Base-by-base conservation (phyloP, 2,888 invertebrate species). In the Alsophila aescularia region DNA sequence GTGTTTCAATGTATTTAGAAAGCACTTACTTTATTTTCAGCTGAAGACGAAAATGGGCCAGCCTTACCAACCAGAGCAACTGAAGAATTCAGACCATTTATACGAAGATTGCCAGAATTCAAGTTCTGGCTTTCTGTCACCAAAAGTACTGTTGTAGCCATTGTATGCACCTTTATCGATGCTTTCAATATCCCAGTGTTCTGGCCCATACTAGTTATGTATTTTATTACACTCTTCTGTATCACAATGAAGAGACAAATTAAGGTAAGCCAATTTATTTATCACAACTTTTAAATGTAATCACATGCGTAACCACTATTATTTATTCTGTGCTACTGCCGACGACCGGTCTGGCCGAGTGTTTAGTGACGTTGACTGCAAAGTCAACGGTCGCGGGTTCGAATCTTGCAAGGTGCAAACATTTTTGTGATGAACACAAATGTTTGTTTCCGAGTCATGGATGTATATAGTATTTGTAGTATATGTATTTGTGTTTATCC, bases 191-290 rank as follows among this genome's bases (percentile, higher is more conserved):
- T 99, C 86, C 99, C 99, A 81, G 99, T 99, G 75, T 99, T 99
- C 92, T 99, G 99, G 99, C 99, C 99, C 58, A 99, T 99, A 77
- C 94, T 99, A 84, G 98, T 99, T 76, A 98, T 99, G 97, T 99
- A 99, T 92, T 99, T 99, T 92, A 97, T 99, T 81, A 98, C 99
- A 54, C 93, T 99, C 70, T 98, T 99, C 92, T 97, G 98, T 90
- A 97, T 99, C 81, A 99, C 99, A 54, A 99, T 99, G 99, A 99
- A 99, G 92, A 95, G 99, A 79, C 99, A 99, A 93, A 99, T 99
- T 77, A 99, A 96, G 96, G 98, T 98, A 89, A 93, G 90, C 62
- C 7, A 6, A 7, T 24, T 24, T 24, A 18, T 18, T 18, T 24
- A 24, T 24, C 7, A 24, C 7, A 5, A 7, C 1, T 5, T 24